Evolutionary conservation across 2,797 vertebrate genomes (phyloP), one percentile per base, ranked within the genome.

Genomic region (Bufotes viridis): DNA sequence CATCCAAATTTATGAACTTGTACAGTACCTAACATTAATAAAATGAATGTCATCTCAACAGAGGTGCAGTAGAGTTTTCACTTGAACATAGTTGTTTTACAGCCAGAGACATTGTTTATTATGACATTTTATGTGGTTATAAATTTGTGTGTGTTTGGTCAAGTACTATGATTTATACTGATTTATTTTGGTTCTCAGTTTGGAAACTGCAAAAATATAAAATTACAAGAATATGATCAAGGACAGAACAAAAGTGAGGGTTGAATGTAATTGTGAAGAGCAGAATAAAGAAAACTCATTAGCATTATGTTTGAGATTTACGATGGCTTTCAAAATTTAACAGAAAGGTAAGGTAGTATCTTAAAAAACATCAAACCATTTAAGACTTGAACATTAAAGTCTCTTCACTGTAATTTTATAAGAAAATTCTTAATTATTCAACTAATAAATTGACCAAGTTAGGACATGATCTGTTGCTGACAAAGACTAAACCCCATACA

Each of bases 41-140:
- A 74, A 74, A 84, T 55, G 9, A 84, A 84, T 75, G 82, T 26
- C 53, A 61, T 84, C 70, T 74, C 49, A 69, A 84, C 82, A 75
- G 70, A 72, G 82, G 69, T 84, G 82, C 55, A 84, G 69, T 75
- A 61, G 29, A 76, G 18, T 76, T 61, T 63, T 63, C 42, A 63
- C 55, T 74, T 84, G 67, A 83, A 84, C 83, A 63, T 76, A 51
- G 72, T 76, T 75, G 70, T 85, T 85, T 85, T 85, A 85, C 51
- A 76, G 53, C 83, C 69, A 85, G 83, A 85, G 58, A 61, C 75
- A 85, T 85, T 85, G 83, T 76, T 85, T 85, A 85, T 85, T 76
- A 85, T 85, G 83, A 75, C 83, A 76, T 76, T 85, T 85, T 85
- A 85, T 85, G 83, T 55, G 61, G 57, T 76, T 60, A 61, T 85